Base-by-base conservation (phyloP, 2,797 vertebrate genomes). In the Pantherophis alleghaniensis region DNA sequence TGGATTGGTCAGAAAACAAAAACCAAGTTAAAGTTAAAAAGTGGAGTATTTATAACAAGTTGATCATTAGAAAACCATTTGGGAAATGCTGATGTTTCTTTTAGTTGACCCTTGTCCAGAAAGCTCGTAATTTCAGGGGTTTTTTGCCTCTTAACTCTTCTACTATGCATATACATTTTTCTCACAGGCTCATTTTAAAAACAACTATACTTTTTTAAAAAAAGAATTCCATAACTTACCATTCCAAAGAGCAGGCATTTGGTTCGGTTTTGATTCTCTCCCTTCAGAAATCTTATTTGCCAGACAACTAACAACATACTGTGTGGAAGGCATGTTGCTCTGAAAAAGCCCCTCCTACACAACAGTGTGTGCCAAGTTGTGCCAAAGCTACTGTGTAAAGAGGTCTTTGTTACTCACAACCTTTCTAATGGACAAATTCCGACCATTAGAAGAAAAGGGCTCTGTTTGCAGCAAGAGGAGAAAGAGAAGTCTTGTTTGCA, bases 381-480 rank as follows among this genome's bases (percentile, higher is more conserved):
- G 79, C 28, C 90, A 83, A 91, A 91, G 90, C 66, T 83, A 88
- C 47, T 79, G 66, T 91, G 86, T 91, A 88, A 91, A 93, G 61
- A 74, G 47, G 47, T 87, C 92, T 89, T 91, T 91, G 92, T 91
- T 93, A 47, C 66, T 83, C n/a, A 88, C 66, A 83, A 93, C 79
- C 86, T 91, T 91, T 91, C 63, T 86, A 22, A 51, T 88, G 13
- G 24, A 91, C 86, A 56, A 57, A 37, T 91, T 83, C 87, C 28
- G 22, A 61, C 57, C 51, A n/a, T 47, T 42, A 56, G 86, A 93
- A 91, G 92, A 91, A 93, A 93, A 60, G 86, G 66, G 87, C 92
- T 93, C 86, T 93, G 92, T 83, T 79, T 91, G 66, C 51, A 90
- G 56, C 51, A 22, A 57, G 69, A 47, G 90, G 86, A 87, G 10